phyloP scores from a whole-genome alignment of 2,113 vertebrate species.

The Acanthisitta chloris region DNA sequence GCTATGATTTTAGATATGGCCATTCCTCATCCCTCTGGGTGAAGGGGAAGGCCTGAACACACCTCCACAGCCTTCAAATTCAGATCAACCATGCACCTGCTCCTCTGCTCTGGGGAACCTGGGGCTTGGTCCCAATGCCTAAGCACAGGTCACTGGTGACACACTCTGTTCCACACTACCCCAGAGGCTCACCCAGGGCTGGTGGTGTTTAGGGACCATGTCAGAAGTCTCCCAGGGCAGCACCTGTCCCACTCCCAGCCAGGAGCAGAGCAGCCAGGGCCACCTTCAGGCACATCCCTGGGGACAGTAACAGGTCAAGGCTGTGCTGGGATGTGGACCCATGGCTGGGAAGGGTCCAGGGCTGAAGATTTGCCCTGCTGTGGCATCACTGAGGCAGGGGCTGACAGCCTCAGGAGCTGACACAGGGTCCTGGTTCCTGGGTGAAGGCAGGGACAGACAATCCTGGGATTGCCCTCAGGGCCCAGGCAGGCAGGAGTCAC shows the following conservation, averaged over 20 bases:
- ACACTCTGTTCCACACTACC: rapidly evolving
- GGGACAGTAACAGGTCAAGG: not conserved
- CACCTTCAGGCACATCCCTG: not conserved
- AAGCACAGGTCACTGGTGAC: not conserved
- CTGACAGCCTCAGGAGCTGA: not conserved
- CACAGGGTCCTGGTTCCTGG: not conserved
- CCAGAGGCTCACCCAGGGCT: not conserved
- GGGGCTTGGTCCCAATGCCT: not conserved
- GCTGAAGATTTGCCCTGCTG: not conserved
- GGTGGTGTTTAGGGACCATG: not conserved
- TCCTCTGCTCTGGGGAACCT: no score
- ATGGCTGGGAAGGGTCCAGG: not conserved
- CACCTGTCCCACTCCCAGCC: rapidly evolving
- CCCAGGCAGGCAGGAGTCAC: not conserved
- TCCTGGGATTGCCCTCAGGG: not conserved
- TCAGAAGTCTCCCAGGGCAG: rapidly evolving
- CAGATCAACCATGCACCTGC: rapidly evolving
- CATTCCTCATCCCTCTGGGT: not conserved
- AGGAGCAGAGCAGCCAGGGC: not conserved
- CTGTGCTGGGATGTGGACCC: rapidly evolving
- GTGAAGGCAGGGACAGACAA: not conserved
- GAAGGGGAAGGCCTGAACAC: not conserved
- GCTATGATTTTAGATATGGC: not conserved
- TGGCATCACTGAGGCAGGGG: rapidly evolving
- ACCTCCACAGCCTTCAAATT: not conserved